Evolutionary conservation across 2,888 invertebrate species (phyloP).

Genomic region (Drosophila pseudotakahashii): DNA sequence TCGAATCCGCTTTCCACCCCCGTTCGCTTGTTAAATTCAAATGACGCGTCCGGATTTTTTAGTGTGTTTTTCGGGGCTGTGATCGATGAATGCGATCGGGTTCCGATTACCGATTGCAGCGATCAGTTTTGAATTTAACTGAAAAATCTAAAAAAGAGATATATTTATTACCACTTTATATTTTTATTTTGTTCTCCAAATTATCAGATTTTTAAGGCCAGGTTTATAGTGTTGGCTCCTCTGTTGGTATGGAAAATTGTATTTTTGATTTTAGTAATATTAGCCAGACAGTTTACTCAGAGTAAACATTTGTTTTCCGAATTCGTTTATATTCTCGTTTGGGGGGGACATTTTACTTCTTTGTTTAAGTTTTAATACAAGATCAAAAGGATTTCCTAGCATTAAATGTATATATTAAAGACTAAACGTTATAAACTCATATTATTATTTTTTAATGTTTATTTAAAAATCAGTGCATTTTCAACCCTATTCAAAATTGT

Average conservation of each 20-base stretch:
- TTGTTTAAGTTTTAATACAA: not conserved
- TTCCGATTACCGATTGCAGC: not conserved
- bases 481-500: not conserved
- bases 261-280: no score
- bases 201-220: no score
- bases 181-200: no score
- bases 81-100: conserved; percentile 16
- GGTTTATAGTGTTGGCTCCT: no score
- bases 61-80: conserved; percentile 14
- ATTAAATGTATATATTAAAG: not conserved
- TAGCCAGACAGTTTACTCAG: no score
- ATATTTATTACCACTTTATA: no score
- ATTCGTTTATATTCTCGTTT: no score
- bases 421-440: not conserved
- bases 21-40: conserved; percentile 58
- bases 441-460: not conserved
- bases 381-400: not conserved
- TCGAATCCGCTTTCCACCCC: conserved; percentile 62
- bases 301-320: no score
- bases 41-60: conserved; percentile 25
- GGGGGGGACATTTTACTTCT: no score
- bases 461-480: not conserved
- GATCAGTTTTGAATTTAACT: conserved; percentile 13
- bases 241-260: no score
- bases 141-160: not conserved